Evolutionary conservation across 1,140 invertebrate species (phyloP).

Genomic region (Drosophila prosaltans): DNA sequence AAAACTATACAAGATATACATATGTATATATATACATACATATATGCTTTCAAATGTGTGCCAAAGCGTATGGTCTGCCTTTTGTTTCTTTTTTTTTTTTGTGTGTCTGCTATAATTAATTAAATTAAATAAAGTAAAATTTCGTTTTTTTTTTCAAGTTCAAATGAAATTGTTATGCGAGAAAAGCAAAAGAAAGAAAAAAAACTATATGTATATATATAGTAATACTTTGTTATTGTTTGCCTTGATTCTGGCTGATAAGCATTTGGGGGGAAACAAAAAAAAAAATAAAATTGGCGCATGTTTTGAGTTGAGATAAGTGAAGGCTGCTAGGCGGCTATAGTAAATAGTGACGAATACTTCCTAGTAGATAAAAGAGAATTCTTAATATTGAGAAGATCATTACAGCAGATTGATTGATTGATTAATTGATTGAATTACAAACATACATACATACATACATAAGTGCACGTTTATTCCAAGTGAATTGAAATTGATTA

Average conservation of each 20-base stretch:
- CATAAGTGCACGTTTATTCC: too few species aligned
- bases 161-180: constrained; percentile 16
- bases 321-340: neutral
- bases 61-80: constrained; percentile 16
- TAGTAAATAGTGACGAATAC: constrained; percentile 2
- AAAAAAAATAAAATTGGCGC: neutral
- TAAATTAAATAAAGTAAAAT: constrained; percentile 19
- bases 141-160: constrained; percentile 21
- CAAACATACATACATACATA: too few species aligned
- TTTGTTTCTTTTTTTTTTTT: constrained; percentile 1
- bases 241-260: constrained; percentile 12
- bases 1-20: neutral
- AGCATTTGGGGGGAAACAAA: neutral
- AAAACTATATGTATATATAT: neutral
- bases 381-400: too few species aligned
- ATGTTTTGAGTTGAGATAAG: constrained; percentile 9
- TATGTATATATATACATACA: neutral
- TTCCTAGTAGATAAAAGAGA: neutral
- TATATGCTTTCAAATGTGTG: constrained; percentile 28
- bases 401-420: too few species aligned
- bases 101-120: constrained; percentile 17
- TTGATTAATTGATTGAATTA: too few species aligned
- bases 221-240: constrained; percentile 12
- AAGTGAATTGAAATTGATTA: too few species aligned
- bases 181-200: neutral